These are phyloP conservation scores for Tringa solitaria DNA, from an alignment of 2,113 vertebrate species.

Conservation along the genomic window DNA sequence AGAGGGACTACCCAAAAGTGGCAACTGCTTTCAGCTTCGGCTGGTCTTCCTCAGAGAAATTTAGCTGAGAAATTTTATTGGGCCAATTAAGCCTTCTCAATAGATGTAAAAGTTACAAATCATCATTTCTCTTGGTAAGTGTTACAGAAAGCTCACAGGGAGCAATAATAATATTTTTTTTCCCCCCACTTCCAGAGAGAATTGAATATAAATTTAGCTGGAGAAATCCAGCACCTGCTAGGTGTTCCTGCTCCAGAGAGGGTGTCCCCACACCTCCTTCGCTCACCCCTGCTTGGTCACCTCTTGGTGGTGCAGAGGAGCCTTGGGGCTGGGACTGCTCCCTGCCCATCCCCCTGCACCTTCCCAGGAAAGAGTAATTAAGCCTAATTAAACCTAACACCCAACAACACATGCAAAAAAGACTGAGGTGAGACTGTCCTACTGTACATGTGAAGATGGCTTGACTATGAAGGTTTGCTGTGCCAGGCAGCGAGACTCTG, in stretches of 20 bases:
- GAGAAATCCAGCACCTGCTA: not conserved
- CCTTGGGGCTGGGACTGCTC: not conserved
- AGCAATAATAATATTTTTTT: not conserved
- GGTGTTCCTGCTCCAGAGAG: constrained; percentile 15
- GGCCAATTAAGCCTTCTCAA: not conserved
- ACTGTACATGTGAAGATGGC: not conserved
- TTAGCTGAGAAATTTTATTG: not conserved
- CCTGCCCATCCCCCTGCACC: not conserved
- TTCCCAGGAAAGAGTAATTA: not conserved
- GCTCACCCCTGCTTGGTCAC: not conserved
- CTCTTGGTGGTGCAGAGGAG: not conserved
- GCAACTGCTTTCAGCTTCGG: not conserved
- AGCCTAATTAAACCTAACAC: not conserved
- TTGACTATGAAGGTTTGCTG: not conserved
- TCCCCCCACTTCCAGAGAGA: not conserved
- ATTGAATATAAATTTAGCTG: not conserved
- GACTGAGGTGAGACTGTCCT: not conserved
- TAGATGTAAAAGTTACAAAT: not conserved
- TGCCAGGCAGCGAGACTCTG: not conserved
- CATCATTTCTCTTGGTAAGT: not conserved
- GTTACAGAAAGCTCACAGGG: not conserved
- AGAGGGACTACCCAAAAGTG: not conserved
- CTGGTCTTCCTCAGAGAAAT: not conserved
- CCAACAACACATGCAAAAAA: not conserved
- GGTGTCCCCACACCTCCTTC: not conserved